Evolutionary conservation across 2,797 vertebrate genomes (phyloP).

Genomic region (Sebastes baramenuke): DNA sequence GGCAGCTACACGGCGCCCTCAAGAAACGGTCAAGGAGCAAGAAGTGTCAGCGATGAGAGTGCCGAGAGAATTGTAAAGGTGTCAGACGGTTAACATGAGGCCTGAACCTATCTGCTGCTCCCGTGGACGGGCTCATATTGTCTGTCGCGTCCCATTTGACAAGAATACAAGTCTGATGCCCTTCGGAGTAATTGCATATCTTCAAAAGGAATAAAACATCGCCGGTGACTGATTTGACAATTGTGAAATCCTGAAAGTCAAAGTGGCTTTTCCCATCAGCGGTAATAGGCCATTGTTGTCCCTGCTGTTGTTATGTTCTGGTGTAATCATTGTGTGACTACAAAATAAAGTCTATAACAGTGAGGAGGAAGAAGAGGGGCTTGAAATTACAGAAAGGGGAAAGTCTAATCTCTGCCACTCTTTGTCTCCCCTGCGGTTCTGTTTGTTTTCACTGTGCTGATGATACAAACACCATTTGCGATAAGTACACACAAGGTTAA

Average conservation of each 20-base stretch:
- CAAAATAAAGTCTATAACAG: slow-evolving; percentile 14
- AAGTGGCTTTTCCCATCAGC: slow-evolving; percentile 13
- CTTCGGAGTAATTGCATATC: slow-evolving; percentile 30
- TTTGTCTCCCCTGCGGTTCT: slow-evolving; percentile 20
- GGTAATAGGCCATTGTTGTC: slow-evolving; percentile 13
- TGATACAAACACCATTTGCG: slow-evolving; percentile 51
- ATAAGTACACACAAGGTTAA: slow-evolving; percentile 64
- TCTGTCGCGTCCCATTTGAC: slow-evolving; percentile 22
- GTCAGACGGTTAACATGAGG: slow-evolving; percentile 25
- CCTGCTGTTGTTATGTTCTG: background rate
- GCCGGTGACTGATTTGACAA: slow-evolving; percentile 18
- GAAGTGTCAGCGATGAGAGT: slow-evolving; percentile 14
- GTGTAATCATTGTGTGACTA: slow-evolving; percentile 19
- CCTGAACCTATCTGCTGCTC: slow-evolving; percentile 15
- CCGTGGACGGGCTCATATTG: slow-evolving; percentile 8
- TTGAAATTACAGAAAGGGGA: background rate
- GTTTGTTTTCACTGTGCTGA: slow-evolving; percentile 43
- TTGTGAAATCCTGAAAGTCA: slow-evolving; percentile 28
- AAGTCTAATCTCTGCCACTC: slow-evolving; percentile 13
- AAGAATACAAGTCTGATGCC: slow-evolving; percentile 23
- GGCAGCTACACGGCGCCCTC: background rate
- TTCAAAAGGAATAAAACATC: slow-evolving; percentile 2
- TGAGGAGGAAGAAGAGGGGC: background rate
- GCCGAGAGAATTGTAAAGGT: slow-evolving; percentile 13
- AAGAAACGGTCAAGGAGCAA: slow-evolving; percentile 8